These are phyloP conservation scores for Brachionus sp. DNA, from an alignment of 1,140 invertebrate species.

Conservation along the genomic window DNA sequence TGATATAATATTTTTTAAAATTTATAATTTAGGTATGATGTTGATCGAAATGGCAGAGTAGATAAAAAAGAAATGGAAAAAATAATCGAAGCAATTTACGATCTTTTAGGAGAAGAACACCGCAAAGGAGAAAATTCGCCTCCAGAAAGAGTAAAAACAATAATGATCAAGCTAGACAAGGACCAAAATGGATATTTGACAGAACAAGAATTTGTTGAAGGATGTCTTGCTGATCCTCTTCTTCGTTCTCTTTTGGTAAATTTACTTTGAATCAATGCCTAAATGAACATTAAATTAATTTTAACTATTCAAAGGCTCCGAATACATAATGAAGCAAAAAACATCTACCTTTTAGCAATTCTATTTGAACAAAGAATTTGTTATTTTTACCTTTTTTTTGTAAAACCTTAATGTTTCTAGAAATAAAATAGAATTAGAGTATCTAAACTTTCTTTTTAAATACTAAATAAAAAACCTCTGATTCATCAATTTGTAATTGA, in stretches of 20 bases:
- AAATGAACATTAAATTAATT: no score
- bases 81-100: conserved; percentile 38
- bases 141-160: conserved; percentile 7
- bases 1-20: neutral
- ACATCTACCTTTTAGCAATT: no score
- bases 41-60: conserved; percentile 36
- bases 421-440: no score
- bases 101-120: conserved; percentile 43
- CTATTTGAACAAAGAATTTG: no score
- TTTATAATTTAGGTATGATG: conserved; percentile 36
- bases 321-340: no score
- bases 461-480: no score
- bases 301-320: no score
- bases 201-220: conserved; percentile 45
- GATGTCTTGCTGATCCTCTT: conserved; percentile 20
- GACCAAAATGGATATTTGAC: conserved; percentile 33
- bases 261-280: neutral
- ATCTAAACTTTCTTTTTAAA: no score
- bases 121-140: conserved; percentile 24
- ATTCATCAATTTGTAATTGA: no score
- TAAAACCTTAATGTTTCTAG: no score
- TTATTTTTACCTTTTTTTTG: no score
- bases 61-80: conserved; percentile 46
- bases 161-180: conserved; percentile 32
- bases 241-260: conserved; percentile 35